These are phyloP conservation scores for Anastatus disparis DNA, from an alignment of 1,140 invertebrate species.

Conservation along the genomic window DNA sequence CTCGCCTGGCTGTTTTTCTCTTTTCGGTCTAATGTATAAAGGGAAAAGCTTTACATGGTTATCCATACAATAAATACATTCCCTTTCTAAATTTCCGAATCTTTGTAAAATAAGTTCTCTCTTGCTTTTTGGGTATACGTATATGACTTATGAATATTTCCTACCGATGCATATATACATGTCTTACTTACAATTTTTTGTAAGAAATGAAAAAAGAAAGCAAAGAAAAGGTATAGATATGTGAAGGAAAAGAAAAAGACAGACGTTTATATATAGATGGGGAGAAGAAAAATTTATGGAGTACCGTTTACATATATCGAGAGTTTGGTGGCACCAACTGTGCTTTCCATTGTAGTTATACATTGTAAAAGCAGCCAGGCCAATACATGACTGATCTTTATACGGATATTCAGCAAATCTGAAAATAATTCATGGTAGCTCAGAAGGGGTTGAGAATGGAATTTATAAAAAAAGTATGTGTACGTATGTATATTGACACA, in stretches of 20 bases:
- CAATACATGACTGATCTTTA: constrained; percentile 57
- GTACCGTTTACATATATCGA: constrained; percentile 32
- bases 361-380: no score
- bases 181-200: no score
- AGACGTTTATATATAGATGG: neutral
- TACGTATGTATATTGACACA: no score
- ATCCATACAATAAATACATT: constrained; percentile 20
- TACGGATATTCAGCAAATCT: constrained; percentile 50
- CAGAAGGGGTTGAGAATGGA: no score
- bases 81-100: constrained; percentile 18
- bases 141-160: constrained; percentile 20
- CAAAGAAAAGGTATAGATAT: constrained; percentile 9
- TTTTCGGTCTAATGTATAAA: no score
- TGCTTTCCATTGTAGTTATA: no score
- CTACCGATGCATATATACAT: no score
- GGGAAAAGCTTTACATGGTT: no score
- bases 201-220: no score
- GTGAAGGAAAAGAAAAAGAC: constrained; percentile 26
- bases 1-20: no score
- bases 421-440: constrained; percentile 57
- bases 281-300: constrained; percentile 53
- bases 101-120: constrained; percentile 4
- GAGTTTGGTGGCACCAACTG: constrained; percentile 34
- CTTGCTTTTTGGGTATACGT: no score
- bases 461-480: neutral